Percentiles rank a stretch among this genome's conserved stretches.
These are phyloP conservation scores for Diaperis boleti DNA, from an alignment of 2,888 invertebrate species.

Conservation along the genomic window DNA sequence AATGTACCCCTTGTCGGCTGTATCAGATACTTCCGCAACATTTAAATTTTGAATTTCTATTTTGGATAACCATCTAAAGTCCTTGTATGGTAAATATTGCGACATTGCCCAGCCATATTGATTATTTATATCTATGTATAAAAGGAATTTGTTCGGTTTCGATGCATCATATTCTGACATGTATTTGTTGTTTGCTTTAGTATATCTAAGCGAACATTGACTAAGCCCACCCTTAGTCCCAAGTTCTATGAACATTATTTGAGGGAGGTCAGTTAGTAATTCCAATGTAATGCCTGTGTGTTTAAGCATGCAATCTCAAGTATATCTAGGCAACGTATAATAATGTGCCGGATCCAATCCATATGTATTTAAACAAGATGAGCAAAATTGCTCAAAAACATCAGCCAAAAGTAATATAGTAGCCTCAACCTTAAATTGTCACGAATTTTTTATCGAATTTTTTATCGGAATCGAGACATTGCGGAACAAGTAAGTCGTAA, in stretches of 20 bases:
- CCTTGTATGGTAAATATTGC: neutral
- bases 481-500: too few species aligned
- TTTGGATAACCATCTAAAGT: constrained; percentile 47
- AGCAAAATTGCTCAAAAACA: constrained; percentile 56
- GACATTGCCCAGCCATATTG: constrained; percentile 15
- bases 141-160: neutral
- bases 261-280: constrained; percentile 53
- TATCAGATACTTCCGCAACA: constrained; percentile 32
- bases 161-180: constrained; percentile 31
- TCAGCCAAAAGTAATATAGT: constrained; percentile 52
- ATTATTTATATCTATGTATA: constrained; percentile 13
- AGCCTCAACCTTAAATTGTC: too few species aligned
- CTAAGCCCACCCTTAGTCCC: constrained; percentile 55
- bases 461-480: too few species aligned
- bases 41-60: constrained; percentile 31
- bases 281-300: constrained; percentile 50
- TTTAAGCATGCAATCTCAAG: constrained; percentile 57
- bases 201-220: constrained; percentile 52
- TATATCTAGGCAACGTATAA: constrained; percentile 53
- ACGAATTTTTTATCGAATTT: too few species aligned
- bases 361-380: constrained; percentile 47
- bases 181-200: constrained; percentile 55
- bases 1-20: constrained; percentile 53
- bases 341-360: constrained; percentile 54
- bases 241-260: constrained; percentile 50